Evolutionary conservation across 2,113 vertebrate genomes (phyloP).

Genomic region (Psilopsiagon aymara): DNA sequence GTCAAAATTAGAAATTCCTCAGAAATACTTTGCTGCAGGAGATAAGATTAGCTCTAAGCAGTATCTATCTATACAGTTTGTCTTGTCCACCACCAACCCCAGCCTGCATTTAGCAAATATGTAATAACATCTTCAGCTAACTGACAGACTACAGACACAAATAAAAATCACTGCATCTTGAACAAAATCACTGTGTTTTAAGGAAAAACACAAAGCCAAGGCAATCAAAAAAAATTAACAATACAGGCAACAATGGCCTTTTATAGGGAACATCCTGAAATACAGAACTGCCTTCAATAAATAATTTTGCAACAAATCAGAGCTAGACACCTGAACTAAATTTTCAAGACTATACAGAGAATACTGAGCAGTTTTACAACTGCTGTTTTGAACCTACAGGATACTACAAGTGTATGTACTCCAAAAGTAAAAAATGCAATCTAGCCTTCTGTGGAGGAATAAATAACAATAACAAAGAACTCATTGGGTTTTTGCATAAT

Average conservation of each 20-base stretch:
- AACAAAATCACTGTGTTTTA: not conserved
- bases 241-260: not conserved
- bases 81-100: not conserved
- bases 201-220: not conserved
- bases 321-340: not conserved
- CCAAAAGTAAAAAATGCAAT: not conserved
- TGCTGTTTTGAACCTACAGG: not conserved
- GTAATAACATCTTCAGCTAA: not conserved
- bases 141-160: not conserved
- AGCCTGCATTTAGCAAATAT: not conserved
- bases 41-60: slow-evolving; percentile 42
- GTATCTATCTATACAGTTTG: not conserved
- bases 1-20: slow-evolving; percentile 61
- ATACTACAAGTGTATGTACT: not conserved
- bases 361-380: not conserved
- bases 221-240: not conserved
- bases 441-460: not conserved
- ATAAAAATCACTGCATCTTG: fast-evolving
- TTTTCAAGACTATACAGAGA: not conserved
- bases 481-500: not conserved
- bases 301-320: not conserved
- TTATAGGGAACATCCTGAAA: not conserved
- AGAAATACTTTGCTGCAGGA: slow-evolving; percentile 31
- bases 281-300: not conserved
- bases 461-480: not conserved